Percentiles rank a stretch among this genome's conserved stretches.
Conservation (phyloP, 2,888 invertebrate genomes). For the Caenorhabditis plicata region DNA sequence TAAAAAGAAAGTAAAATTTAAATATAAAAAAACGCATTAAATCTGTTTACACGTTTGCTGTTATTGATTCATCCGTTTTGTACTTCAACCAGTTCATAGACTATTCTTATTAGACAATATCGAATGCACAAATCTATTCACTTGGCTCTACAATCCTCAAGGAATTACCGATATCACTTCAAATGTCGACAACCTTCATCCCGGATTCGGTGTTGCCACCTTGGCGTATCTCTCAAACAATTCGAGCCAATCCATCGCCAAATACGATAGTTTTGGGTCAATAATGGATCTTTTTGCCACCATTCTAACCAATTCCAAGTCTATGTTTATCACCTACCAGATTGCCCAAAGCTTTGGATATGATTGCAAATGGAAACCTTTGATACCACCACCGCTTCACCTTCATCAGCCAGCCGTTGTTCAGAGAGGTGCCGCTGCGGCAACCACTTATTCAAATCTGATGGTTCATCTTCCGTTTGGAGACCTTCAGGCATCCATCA, state of each 20-base stretch:
- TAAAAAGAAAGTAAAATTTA: no score
- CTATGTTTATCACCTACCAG: constrained; percentile 22
- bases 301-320: constrained; percentile 1
- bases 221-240: constrained; percentile 7
- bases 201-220: constrained; percentile 31
- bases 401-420: constrained; percentile 19
- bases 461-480: constrained; percentile 28
- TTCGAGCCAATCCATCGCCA: constrained; percentile 9
- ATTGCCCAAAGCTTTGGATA: constrained; percentile 37
- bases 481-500: constrained; percentile 38
- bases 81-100: no score
- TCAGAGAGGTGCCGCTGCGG: background rate
- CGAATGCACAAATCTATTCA: no score
- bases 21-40: no score
- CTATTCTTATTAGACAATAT: no score
- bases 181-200: constrained; percentile 15
- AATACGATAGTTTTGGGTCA: constrained; percentile 30
- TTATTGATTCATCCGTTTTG: no score
- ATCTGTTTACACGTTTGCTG: no score
- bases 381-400: background rate
- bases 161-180: constrained; percentile 9
- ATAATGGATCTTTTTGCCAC: constrained; percentile 35
- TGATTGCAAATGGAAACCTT: constrained; percentile 15
- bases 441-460: constrained; percentile 6
- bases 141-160: no score